Conservation (phyloP, 2,797 vertebrate species). For the Coccyzus lansbergi region DNA sequence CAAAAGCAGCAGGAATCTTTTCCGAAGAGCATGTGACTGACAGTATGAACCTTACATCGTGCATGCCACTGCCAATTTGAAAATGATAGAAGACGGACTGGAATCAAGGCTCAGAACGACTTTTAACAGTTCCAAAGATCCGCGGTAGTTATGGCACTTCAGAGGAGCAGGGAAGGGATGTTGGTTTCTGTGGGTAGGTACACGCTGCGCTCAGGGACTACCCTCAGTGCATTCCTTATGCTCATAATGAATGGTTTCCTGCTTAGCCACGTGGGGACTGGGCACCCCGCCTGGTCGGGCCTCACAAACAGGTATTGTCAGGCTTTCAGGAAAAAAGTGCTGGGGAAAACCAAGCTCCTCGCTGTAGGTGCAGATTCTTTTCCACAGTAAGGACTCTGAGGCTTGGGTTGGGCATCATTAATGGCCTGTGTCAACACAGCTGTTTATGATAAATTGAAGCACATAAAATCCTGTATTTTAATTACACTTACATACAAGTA, state of each 20-base stretch:
- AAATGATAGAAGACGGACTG: background rate
- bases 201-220: background rate
- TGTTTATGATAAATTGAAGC: background rate
- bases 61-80: background rate
- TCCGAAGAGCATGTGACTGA: background rate
- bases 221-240: background rate
- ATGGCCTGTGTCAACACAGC: background rate
- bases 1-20: background rate
- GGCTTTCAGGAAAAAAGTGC: background rate
- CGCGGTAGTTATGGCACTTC: background rate
- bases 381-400: background rate
- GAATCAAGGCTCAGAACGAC: background rate
- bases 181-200: background rate
- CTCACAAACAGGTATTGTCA: background rate
- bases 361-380: background rate
- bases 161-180: conserved; percentile 15
- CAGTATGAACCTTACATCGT: background rate
- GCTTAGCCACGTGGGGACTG: background rate
- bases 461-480: background rate
- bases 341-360: background rate
- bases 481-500: background rate
- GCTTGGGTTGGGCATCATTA: background rate
- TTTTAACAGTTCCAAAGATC: background rate
- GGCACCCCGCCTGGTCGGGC: background rate
- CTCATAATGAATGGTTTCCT: background rate